These are phyloP conservation scores for Crax fasciolata DNA, from an alignment of 2,797 vertebrate species.

Conservation along the genomic window DNA sequence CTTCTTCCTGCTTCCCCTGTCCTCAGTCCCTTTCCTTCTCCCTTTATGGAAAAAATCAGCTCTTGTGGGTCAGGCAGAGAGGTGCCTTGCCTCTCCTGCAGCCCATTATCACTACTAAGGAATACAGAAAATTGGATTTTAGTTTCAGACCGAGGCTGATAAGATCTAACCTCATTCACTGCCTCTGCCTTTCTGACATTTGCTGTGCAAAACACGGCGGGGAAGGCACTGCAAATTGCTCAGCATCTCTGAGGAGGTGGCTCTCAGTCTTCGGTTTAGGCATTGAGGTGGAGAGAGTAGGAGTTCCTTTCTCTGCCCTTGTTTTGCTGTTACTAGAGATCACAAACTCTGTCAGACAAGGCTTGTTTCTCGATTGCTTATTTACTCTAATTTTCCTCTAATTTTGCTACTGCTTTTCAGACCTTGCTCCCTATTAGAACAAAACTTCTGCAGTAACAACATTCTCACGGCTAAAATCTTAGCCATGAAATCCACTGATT, in stretches of 20 bases:
- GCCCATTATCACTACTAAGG: neutral
- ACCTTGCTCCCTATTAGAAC: neutral
- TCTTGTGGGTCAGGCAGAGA: neutral
- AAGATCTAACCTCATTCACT: neutral
- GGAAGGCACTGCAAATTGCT: neutral
- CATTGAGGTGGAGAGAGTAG: neutral
- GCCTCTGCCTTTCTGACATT: neutral
- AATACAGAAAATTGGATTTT: neutral
- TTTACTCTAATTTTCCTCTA: neutral
- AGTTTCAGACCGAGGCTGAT: neutral
- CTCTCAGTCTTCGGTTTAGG: neutral
- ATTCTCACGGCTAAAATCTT: neutral
- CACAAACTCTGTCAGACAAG: neutral
- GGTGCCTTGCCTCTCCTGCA: neutral
- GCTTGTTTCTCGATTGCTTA: neutral
- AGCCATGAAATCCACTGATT: neutral
- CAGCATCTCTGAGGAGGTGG: neutral
- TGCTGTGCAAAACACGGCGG: neutral
- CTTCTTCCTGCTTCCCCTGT: neutral
- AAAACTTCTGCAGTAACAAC: neutral
- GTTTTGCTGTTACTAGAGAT: neutral
- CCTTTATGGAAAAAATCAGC: neutral
- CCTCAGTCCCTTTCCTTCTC: neutral
- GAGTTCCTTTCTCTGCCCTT: neutral
- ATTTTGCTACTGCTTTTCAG: neutral